A percentile compares a stretch with the other conserved stretches of the same genome.
These are phyloP conservation scores for Drosophila micromelanica DNA, from an alignment of 1,140 invertebrate genomes.

Conservation along the genomic window DNA sequence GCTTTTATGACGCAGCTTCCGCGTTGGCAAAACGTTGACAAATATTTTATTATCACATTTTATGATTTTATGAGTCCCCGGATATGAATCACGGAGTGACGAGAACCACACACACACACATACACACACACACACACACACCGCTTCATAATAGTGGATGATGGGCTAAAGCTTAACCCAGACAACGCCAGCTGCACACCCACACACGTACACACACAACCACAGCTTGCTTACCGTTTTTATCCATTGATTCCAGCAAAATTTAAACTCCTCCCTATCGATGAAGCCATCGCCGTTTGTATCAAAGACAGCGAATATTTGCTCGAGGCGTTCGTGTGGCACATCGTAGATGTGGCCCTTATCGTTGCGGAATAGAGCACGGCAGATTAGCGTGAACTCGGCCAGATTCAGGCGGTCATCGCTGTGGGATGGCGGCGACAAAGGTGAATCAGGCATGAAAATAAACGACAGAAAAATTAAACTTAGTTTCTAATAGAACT, in stretches of 20 bases:
- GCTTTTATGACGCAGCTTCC: conserved; percentile 44
- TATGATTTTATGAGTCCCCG: conserved; percentile 82
- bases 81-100: conserved; percentile 79
- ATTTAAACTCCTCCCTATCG: conserved; percentile 92
- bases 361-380: conserved; percentile 94
- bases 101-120: conserved; percentile 40
- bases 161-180: conserved; percentile 37
- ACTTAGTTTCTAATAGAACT: conserved; percentile 28
- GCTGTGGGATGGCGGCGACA: conserved; percentile 84
- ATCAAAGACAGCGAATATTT: conserved; percentile 93
- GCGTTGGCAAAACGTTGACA: conserved; percentile 71
- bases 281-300: conserved; percentile 91
- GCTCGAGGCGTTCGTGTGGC: conserved; percentile 88
- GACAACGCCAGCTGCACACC: conserved; percentile 12
- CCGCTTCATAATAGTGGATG: conserved; percentile 57
- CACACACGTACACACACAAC: not conserved
- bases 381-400: conserved; percentile 92
- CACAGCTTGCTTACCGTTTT: conserved; percentile 87
- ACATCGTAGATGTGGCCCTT: conserved; percentile 93
- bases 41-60: conserved; percentile 83
- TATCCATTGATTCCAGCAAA: conserved; percentile 94
- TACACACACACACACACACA: conserved; percentile 32
- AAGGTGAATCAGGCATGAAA: conserved; percentile 55
- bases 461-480: conserved; percentile 35
- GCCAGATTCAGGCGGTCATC: conserved; percentile 91